A percentile compares a stretch with the other conserved stretches of the same genome.
Conservation (phyloP, 2,797 vertebrate species). For the Coccyzus lansbergi region DNA sequence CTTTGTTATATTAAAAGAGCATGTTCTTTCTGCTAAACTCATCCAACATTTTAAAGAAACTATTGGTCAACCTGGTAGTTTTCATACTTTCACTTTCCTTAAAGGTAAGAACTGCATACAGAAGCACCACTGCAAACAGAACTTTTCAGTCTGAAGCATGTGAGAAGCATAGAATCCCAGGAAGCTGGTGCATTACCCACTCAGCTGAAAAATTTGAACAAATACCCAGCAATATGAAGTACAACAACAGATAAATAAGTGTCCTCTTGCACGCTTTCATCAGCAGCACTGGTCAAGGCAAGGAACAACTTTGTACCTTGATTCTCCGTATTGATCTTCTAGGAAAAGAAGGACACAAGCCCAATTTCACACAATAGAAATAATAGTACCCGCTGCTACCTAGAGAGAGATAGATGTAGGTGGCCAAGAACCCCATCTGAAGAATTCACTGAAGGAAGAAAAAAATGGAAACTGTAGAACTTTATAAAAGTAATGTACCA, state of each 20-base stretch:
- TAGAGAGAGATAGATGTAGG: background rate
- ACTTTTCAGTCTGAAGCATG: background rate
- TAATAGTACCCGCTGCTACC: background rate
- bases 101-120: background rate
- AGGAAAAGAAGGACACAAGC: background rate
- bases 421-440: constrained; percentile 29
- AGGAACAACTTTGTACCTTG: background rate
- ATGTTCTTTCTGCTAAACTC: background rate
- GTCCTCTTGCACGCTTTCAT: background rate
- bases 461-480: constrained; percentile 10
- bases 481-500: constrained; percentile 52
- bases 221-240: background rate
- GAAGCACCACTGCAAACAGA: background rate
- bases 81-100: background rate
- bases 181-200: accelerated
- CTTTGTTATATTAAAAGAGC: background rate
- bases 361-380: background rate
- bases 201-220: background rate
- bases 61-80: background rate
- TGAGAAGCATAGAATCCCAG: background rate
- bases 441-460: constrained; percentile 36
- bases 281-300: background rate
- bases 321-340: background rate
- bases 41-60: background rate
- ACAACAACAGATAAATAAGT: background rate